Evolutionary conservation across 2,113 vertebrate genomes (phyloP), one percentile per base, ranked within the genome.

Genomic region (Hepsetus odoe): DNA sequence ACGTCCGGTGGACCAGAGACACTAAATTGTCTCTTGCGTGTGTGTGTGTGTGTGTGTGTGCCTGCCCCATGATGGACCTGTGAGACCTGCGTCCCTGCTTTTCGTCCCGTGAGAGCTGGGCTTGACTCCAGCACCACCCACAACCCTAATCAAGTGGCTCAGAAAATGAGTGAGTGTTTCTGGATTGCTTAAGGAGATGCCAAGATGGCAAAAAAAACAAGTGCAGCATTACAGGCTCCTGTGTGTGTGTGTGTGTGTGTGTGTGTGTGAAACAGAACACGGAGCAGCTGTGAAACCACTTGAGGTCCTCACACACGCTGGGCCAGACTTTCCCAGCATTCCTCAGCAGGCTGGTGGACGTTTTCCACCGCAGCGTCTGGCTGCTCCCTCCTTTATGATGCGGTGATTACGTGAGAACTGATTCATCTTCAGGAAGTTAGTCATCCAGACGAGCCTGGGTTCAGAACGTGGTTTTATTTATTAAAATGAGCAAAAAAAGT

Each of bases 311-410:
- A 35, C 67, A 58, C 66, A 58, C 22, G 30, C 24, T 59, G 56
- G 22, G 26, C 7, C 61, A 80, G 70, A 83, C 67, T 11, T 80
- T 76, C 74, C 70, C 32, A 22, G 26, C 70, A 72, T 80, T 71
- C 49, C 30, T 30, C 55, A 69, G 18, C 70, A 46, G 56, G 11
- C 42, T 42, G 40, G 38, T 26, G 44, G 12, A 28, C 56, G 10
- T 59, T 55, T 28, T 40, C 40, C 61, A 42, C 59, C 55, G 49
- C 46, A 18, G 38, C 3, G 26, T 58, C 71, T 69, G 38, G n/a
- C 58, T 44, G 40, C 59, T 49, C 42, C 18, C 18, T n/a, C 30
- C 53, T 80, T 72, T 72, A 75, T 72, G 74, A 13, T 65, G 59
- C 22, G 28, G 18, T 66, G 22, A 6, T 38, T 49, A 30, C 1